Base-by-base conservation (phyloP, 1,140 invertebrate species). In the Bombyx mori region DNA sequence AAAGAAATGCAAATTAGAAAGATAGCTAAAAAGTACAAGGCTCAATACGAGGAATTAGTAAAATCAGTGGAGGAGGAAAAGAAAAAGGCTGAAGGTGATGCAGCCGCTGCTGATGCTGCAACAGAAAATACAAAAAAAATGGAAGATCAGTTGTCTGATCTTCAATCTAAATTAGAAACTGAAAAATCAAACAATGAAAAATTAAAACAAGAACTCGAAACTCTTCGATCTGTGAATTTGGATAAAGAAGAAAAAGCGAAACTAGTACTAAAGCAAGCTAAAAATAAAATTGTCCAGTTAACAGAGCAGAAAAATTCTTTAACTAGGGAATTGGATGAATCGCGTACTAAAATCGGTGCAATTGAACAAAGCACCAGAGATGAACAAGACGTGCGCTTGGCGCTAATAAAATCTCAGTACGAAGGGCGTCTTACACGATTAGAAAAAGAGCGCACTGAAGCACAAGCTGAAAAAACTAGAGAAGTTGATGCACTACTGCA, bases 1-100 rank as follows among this genome's bases (percentile, higher is more conserved):
- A 95, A 95, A 71, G 91, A 96, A 77, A 86, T 92, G 63, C 93
- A 97, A 88, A 92, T 98, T 51, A 91, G 95, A 65, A 96, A 95
- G 77, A 96, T 98, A 74, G 97, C 96, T 3, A 94, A 96, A 63
- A 97, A 96, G 71, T 98, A 98, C 75, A 98, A 97, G 79, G 93
- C 91, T 6, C 94, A 95, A 69, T 96, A 91, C 73, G 94, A 96
- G 75, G 94, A 95, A 62, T 77, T 90, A 44, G 82, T 88, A 0
- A 93, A 92, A 74, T 88, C 87, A 5, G 81, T 91, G 4, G 92
- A 94, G 71, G 90, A 92, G 65, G 91, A 90, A 61, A 89, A 89
- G 74, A 89, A 89, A 64, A 91, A 89, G 62, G 77, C 69, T 26
- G 89, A 90, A 73, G 82, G 87, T 12, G 84, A 88, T 65, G 82